Evolutionary conservation across 2,113 vertebrate species (phyloP).

Genomic region (Nanorana parkeri): DNA sequence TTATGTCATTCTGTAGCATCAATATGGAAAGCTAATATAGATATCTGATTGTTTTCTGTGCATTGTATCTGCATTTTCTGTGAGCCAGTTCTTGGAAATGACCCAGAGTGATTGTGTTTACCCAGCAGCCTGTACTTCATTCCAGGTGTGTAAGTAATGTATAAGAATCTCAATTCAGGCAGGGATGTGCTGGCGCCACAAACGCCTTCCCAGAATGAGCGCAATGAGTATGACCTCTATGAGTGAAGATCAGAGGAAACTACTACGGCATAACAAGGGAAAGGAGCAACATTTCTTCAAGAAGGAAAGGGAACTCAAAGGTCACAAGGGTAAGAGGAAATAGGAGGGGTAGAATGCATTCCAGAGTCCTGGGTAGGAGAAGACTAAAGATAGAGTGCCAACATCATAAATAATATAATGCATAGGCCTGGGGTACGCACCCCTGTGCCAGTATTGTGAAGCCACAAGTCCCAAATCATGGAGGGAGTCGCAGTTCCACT

Average conservation of each 20-base stretch:
- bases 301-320: slow-evolving; percentile 13
- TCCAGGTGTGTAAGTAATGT: slow-evolving; percentile 22
- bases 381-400: slow-evolving; percentile 53
- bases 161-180: slow-evolving; percentile 34
- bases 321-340: neutral
- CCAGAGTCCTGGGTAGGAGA: slow-evolving; percentile 56
- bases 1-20: no score
- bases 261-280: slow-evolving; percentile 35
- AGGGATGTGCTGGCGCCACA: slow-evolving; percentile 19
- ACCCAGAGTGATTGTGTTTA: slow-evolving; percentile 18
- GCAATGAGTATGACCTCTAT: slow-evolving; percentile 40
- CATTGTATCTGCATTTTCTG: neutral
- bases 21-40: neutral
- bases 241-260: slow-evolving; percentile 50
- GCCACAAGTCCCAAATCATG: no score
- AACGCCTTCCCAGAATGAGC: slow-evolving; percentile 16
- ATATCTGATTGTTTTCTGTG: neutral
- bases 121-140: slow-evolving; percentile 13
- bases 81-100: slow-evolving; percentile 17
- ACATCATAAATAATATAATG: neutral
- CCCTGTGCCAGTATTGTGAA: no score
- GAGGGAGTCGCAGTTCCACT: no score
- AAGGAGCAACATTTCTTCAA: slow-evolving; percentile 12
- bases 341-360: slow-evolving; percentile 23
- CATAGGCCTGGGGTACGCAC: no score